These are phyloP conservation scores for Mola mola DNA, from an alignment of 2,113 vertebrate genomes.

Conservation along the genomic window DNA sequence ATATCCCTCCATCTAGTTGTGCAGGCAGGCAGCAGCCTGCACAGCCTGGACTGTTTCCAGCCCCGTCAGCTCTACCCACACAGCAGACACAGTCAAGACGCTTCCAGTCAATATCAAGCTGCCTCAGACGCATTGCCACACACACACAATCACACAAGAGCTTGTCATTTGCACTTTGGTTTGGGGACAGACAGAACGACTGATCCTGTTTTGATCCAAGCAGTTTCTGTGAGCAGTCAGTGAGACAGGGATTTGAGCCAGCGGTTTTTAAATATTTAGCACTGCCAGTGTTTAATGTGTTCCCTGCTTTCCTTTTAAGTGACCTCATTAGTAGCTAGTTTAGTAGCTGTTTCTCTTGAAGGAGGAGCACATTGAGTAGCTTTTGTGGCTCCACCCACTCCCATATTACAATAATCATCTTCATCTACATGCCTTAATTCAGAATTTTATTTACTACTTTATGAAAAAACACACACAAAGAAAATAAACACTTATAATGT, in stretches of 20 bases:
- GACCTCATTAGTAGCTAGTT: conserved; percentile 10
- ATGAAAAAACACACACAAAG: background rate
- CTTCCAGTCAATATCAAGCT: conserved; percentile 45
- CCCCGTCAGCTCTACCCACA: conserved; percentile 39
- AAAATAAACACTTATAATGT: no score
- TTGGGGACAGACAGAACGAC: no score
- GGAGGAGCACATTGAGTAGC: background rate
- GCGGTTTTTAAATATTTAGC: conserved; percentile 10
- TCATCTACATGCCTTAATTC: background rate
- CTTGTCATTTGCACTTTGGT: no score
- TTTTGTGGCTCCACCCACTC: conserved; percentile 1
- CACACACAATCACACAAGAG: background rate
- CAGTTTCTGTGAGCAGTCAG: conserved; percentile 2
- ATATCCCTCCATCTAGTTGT: conserved; percentile 1
- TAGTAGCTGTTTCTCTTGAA: background rate
- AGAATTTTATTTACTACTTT: conserved; percentile 6
- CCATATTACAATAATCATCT: background rate
- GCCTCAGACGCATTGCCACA: conserved; percentile 19
- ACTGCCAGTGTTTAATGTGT: conserved; percentile 3
- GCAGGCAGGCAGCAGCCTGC: conserved; percentile 54
- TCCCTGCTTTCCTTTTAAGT: conserved; percentile 4
- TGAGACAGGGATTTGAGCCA: conserved; percentile 4
- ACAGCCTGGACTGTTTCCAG: conserved; percentile 33
- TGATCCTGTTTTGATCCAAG: conserved; percentile 10
- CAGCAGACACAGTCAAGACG: conserved; percentile 44